These are phyloP conservation scores for Calycopis cecrops DNA, from an alignment of 1,140 invertebrate species.

Conservation along the genomic window DNA sequence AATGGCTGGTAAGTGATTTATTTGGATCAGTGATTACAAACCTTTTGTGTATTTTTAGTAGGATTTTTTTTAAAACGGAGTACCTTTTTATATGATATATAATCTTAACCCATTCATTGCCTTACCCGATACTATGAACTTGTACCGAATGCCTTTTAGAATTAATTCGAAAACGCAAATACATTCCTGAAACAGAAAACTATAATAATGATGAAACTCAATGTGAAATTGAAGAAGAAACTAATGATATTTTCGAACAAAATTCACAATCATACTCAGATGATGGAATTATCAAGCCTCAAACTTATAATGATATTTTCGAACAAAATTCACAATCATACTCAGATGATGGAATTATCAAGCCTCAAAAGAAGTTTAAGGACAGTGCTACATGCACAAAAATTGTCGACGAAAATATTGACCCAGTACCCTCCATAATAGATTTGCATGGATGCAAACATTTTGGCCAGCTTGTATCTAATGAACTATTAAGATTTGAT, in stretches of 20 bases:
- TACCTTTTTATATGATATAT: too few species aligned
- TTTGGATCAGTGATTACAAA: conserved; percentile 1
- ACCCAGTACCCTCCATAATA: conserved; percentile 14
- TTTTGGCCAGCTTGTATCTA: conserved; percentile 15
- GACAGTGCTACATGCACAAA: conserved; percentile 12
- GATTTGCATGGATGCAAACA: conserved; percentile 18
- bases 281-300: conserved; percentile 8
- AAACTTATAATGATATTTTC: too few species aligned
- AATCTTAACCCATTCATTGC: too few species aligned
- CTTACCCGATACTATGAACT: too few species aligned
- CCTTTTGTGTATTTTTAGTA: too few species aligned
- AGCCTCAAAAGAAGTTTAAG: conserved; percentile 8
- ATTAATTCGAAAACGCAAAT: too few species aligned
- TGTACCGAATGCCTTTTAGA: too few species aligned
- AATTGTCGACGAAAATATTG: conserved; percentile 8
- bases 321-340: conserved; percentile 3
- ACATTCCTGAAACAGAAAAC: too few species aligned
- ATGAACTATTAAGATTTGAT: conserved; percentile 14
- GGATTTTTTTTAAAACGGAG: too few species aligned
- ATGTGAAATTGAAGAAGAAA: too few species aligned
- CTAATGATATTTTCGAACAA: background rate
- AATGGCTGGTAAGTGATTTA: background rate
- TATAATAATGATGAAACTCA: too few species aligned
- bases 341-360: conserved; percentile 8
- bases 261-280: conserved; percentile 8